These are phyloP conservation scores for Didymodactylos carnosus DNA, from an alignment of 2,888 invertebrate species.

Conservation along the genomic window DNA sequence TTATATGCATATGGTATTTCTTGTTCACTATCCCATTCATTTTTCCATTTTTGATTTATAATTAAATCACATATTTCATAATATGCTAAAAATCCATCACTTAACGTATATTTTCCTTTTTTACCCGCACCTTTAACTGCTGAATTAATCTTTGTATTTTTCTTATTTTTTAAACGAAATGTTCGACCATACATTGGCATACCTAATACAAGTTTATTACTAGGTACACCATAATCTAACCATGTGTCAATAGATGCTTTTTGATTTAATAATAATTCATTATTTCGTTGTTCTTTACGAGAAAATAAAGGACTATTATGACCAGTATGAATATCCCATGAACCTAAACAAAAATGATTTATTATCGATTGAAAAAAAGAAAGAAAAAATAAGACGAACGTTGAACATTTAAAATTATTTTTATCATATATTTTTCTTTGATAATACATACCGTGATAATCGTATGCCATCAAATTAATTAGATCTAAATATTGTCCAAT, in stretches of 20 bases:
- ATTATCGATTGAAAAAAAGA: not conserved
- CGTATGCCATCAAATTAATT: slow-evolving; percentile 15
- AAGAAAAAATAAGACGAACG: not conserved
- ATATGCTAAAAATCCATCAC: slow-evolving; percentile 11
- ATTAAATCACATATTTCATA: slow-evolving; percentile 13
- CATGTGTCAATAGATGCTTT: slow-evolving; percentile 11
- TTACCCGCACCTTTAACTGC: slow-evolving; percentile 10
- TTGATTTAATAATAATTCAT: slow-evolving; percentile 9
- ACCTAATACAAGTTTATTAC: slow-evolving; percentile 12
- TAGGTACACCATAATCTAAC: slow-evolving; percentile 10
- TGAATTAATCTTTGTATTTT: slow-evolving; percentile 1
- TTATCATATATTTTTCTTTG: no score
- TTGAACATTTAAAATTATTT: no score
- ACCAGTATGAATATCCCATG: slow-evolving; percentile 11
- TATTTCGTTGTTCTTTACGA: slow-evolving; percentile 3
- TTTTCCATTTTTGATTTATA: slow-evolving; percentile 10
- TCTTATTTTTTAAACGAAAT: slow-evolving; percentile 11
- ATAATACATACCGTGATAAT: slow-evolving; percentile 6
- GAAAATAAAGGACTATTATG: slow-evolving; percentile 11
- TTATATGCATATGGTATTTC: slow-evolving; percentile 13
- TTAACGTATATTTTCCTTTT: slow-evolving; percentile 4
- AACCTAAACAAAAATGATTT: not conserved
- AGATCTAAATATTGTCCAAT: slow-evolving; percentile 8
- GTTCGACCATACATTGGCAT: slow-evolving; percentile 14
- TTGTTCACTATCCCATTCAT: slow-evolving; percentile 13